These are phyloP conservation scores for Metridium senile DNA, from an alignment of 92 coral and sea anemone genomes.

Conservation along the genomic window DNA sequence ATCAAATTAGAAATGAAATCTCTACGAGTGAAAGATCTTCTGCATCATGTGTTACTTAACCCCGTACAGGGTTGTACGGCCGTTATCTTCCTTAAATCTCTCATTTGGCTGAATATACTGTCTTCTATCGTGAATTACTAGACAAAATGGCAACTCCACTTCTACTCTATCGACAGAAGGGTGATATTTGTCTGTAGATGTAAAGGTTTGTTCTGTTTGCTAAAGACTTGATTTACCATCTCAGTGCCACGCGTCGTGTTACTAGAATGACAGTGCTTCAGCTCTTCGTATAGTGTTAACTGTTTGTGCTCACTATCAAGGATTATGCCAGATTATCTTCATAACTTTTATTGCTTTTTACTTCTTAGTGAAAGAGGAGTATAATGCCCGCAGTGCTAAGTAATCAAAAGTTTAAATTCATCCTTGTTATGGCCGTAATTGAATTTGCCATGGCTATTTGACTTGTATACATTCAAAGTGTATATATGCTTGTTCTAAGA, in stretches of 20 bases:
- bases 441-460: no score
- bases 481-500: no score
- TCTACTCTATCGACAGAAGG: no score
- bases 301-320: background rate
- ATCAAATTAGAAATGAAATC: slow-evolving; percentile 1
- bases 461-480: no score
- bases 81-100: background rate
- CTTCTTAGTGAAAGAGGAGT: background rate
- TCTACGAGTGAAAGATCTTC: background rate
- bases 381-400: background rate
- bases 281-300: background rate
- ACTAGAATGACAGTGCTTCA: background rate
- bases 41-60: background rate
- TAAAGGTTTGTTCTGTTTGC: no score
- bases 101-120: background rate
- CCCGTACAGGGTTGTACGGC: background rate
- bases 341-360: background rate
- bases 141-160: no score
- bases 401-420: background rate
- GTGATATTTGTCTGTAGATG: no score
- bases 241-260: background rate
- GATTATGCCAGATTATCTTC: background rate
- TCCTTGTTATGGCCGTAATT: no score
- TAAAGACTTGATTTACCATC: background rate
- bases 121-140: no score